Evolutionary conservation across 2,113 vertebrate genomes (phyloP), one percentile per base, ranked within the genome.

Genomic region (Pogonocichla stellata): DNA sequence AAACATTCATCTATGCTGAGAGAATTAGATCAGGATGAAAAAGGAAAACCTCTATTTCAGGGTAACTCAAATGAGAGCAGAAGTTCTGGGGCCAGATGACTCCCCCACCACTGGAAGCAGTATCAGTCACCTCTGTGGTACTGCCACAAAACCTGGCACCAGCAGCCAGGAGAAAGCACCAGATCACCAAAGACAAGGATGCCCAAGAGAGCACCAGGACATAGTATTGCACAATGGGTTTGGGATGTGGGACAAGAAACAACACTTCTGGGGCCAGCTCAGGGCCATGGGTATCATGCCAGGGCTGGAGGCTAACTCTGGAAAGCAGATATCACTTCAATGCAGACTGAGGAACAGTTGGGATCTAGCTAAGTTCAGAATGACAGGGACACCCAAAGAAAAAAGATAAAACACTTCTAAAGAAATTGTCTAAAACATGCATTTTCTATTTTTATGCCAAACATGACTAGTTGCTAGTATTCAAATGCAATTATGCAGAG

Each of bases 401-500:
- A 74, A 73, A 72, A 93, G 50, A 82, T 18, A 13, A 88, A 77
- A 88, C 33, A 91, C 25, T 74, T 83, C 69, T 53, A 24, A 88
- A 66, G 60, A 74, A 86, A 65, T 50, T 50, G n/a, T 51, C 36
- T 71, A 34, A 94, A 96, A 90, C 42, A 64, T 2, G 48, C 43
- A 13, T 74, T 90, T 95, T 88, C 88, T 92, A 71, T 84, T 96
- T 94, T 92, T 94, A 83, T 25, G 14, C 56, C 77, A 92, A 96
- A 92, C 82, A 90, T 71, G 88, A 93, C 86, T 86, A 67, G 93
- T 67, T 90, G 66, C 85, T 80, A 92, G 81, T 86, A 95, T 95
- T 95, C 93, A 94, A 95, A 95, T 91, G 86, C 89, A 97, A 96
- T 95, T 95, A 93, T 66, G 79, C 73, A 88, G 75, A 94, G 48